Base-by-base conservation (phyloP, 2,113 vertebrate species). In the Scytalopus superciliaris region DNA sequence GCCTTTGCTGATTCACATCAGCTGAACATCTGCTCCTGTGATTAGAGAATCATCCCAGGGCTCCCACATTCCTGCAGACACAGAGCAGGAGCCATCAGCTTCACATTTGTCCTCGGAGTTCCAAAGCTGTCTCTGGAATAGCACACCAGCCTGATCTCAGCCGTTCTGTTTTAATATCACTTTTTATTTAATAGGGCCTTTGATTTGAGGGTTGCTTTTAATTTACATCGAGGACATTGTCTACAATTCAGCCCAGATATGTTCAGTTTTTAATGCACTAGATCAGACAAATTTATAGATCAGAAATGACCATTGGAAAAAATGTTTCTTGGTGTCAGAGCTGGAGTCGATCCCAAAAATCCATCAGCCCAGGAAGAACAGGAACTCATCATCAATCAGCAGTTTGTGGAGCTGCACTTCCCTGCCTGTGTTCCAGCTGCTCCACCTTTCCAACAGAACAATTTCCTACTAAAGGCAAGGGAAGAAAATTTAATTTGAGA, bases 21-120 rank as follows among this genome's bases (percentile, higher is more conserved):
- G 89, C 79, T 66, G 74, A 93, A 83, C 79, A 93, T 95, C 94
- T 93, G 94, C 90, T 90, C 66, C 88, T 47, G 56, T 0, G 7
- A 50, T 33, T 60, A 30, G 81, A 70, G 74, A 72, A 83, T 44
- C 68, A 63, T 66, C 53, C 22, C 23, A 17, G 83, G 75, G 89
- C 89, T 96, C 91, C 86, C 91, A 28, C 86, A 57, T 25, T 84
- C 30, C 66, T 89, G 66, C 53, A 33, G 30, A 19, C 70, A 31
- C 44, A 7, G 7, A 88, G 62, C 88, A 82, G 82, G 88, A 91
- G 74, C 35, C 78, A 63, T 25, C 45, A 33, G 76, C n/a, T 45
- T 25, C 83, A 45, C 24, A 68, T 52, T 74, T 10, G 39, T 7
- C 17, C 53, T 45, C 59, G 24, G 55, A 67, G 59, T 37, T 78